phyloP scores from a whole-genome alignment of 2,113 vertebrate genomes.

The Gadus chalcogrammus region DNA sequence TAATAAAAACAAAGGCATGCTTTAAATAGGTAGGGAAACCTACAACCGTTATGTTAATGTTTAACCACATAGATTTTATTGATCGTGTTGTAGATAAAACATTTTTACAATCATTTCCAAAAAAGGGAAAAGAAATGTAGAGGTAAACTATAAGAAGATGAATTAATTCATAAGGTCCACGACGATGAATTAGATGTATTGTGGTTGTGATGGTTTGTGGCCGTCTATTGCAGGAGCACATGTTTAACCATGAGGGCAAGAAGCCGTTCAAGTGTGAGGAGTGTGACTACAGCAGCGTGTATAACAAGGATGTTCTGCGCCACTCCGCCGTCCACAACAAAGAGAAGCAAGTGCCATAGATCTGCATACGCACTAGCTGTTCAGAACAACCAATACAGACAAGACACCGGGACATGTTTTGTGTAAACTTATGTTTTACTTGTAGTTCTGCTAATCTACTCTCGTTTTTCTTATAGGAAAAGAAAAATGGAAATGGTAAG shows the following conservation, averaged over 20 bases:
- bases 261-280: slow-evolving; percentile 96
- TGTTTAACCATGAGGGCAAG: slow-evolving; percentile 95
- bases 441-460: slow-evolving; percentile 6
- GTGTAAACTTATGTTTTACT: neutral
- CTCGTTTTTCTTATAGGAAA: slow-evolving; percentile 70
- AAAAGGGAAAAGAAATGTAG: too few relatives aligned
- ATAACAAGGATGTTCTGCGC: slow-evolving; percentile 91
- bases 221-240: slow-evolving; percentile 84
- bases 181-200: neutral
- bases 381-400: neutral
- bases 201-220: neutral
- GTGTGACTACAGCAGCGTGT: slow-evolving; percentile 93
- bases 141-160: too few relatives aligned
- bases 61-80: too few relatives aligned
- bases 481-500: slow-evolving; percentile 87
- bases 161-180: neutral
- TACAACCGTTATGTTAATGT: too few relatives aligned
- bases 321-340: slow-evolving; percentile 89
- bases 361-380: neutral
- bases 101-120: too few relatives aligned
- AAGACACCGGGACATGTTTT: neutral
- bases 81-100: too few relatives aligned
- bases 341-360: slow-evolving; percentile 76
- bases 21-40: too few relatives aligned
- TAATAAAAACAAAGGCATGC: too few relatives aligned